A percentile compares a stretch with the other conserved stretches of the same genome.
Conservation (phyloP, 1,140 invertebrate species). For the Solenopsis invicta region DNA sequence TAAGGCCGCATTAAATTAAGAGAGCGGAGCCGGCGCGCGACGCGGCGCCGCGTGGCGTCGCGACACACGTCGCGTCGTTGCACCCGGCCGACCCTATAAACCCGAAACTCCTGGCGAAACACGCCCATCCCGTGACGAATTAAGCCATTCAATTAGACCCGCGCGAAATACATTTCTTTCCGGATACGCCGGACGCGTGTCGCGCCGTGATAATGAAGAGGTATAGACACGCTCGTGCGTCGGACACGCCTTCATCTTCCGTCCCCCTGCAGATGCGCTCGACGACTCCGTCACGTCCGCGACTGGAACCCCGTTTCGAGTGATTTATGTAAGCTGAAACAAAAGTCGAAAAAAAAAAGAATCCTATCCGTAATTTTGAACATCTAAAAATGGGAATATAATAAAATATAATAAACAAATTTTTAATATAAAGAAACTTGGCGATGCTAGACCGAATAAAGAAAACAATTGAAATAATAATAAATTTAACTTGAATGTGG, state of each 20-base stretch:
- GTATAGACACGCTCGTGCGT: not conserved
- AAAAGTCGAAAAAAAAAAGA: not conserved
- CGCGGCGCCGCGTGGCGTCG: slow-evolving; percentile 8
- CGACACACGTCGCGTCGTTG: not conserved
- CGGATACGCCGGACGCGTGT: slow-evolving; percentile 9
- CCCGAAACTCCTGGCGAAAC: slow-evolving; percentile 18
- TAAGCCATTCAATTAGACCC: slow-evolving; percentile 57
- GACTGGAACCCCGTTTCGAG: not conserved
- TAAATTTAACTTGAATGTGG: too few species aligned
- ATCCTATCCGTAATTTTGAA: not conserved
- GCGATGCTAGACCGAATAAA: too few species aligned
- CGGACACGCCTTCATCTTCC: not conserved
- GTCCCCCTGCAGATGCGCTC: not conserved
- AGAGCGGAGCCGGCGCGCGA: not conserved
- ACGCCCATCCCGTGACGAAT: slow-evolving; percentile 42
- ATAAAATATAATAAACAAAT: not conserved
- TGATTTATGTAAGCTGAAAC: not conserved
- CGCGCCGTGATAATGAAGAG: slow-evolving; percentile 40
- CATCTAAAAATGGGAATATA: not conserved
- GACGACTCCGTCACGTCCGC: not conserved
- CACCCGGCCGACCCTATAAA: not conserved
- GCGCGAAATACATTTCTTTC: slow-evolving; percentile 39
- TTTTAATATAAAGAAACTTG: too few species aligned
- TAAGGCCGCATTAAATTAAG: slow-evolving; percentile 57
- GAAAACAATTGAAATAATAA: too few species aligned